A percentile compares a stretch with the other conserved stretches of the same genome.
These are phyloP conservation scores for Lepisosteus osseus DNA, from an alignment of 2,113 vertebrate species.

Conservation along the genomic window DNA sequence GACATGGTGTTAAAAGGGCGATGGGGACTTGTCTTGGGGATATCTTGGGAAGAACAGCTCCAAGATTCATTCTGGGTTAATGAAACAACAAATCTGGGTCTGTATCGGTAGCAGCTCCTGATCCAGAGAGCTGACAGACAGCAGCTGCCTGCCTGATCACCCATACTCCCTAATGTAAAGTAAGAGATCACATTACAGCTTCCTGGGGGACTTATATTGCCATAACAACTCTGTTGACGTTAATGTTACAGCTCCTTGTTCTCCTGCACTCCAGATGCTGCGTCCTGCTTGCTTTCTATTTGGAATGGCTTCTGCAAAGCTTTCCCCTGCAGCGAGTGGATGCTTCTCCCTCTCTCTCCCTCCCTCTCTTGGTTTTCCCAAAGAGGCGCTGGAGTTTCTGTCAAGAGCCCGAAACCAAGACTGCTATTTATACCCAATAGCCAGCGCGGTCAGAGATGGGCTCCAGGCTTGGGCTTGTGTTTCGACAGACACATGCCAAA, in stretches of 20 bases:
- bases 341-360: not conserved
- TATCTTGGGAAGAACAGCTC: too few relatives aligned
- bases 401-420: conserved; percentile 30
- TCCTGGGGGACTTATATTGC: not conserved
- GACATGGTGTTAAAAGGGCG: too few relatives aligned
- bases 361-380: too few relatives aligned
- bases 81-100: too few relatives aligned
- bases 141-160: conserved; percentile 5
- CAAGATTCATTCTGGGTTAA: too few relatives aligned
- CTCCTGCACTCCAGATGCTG: not conserved
- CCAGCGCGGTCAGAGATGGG: conserved; percentile 36
- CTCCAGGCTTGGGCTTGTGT: conserved; percentile 32
- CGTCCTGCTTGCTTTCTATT: not conserved
- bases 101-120: not conserved
- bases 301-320: too few relatives aligned
- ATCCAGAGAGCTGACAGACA: not conserved
- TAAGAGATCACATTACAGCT: not conserved
- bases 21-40: too few relatives aligned
- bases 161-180: not conserved
- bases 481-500: conserved; percentile 28
- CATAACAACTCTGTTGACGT: not conserved
- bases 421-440: conserved; percentile 45
- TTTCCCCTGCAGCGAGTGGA: not conserved
- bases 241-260: not conserved
- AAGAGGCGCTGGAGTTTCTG: too few relatives aligned